phyloP scores from a whole-genome alignment of 53 echinoderm and acorn worm species.

The Hippasteria phrygiana region DNA sequence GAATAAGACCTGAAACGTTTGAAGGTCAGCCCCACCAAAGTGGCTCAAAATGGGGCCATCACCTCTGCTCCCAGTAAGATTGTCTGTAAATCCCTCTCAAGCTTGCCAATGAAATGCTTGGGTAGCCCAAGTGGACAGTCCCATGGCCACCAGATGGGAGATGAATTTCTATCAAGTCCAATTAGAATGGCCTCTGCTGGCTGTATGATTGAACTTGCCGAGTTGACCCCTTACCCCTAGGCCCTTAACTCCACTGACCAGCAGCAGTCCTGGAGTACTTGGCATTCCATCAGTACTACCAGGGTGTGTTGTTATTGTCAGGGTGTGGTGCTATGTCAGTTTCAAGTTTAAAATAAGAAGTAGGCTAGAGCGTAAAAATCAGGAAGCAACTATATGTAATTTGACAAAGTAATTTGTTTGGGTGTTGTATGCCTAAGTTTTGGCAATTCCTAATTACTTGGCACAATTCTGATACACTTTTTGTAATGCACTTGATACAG shows the following conservation, averaged over 20 bases:
- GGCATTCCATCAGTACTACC: neutral
- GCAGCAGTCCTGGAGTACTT: neutral
- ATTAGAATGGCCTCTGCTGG: slow-evolving; percentile 4
- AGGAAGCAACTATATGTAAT: no score
- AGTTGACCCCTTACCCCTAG: slow-evolving; percentile 2
- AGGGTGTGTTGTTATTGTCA: neutral
- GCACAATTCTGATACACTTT: no score
- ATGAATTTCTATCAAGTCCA: slow-evolving; percentile 39
- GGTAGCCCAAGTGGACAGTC: neutral
- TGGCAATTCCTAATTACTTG: no score
- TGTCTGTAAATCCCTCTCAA: slow-evolving; percentile 17
- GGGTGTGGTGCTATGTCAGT: neutral
- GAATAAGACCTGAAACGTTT: slow-evolving; percentile 5
- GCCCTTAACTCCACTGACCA: neutral
- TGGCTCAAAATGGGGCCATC: neutral
- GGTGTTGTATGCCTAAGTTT: no score
- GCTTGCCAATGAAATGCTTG: neutral
- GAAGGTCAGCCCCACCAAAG: neutral
- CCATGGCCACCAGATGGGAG: slow-evolving; percentile 33
- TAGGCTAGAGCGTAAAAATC: neutral
- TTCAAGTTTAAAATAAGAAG: neutral
- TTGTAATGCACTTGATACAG: no score
- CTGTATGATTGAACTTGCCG: neutral
- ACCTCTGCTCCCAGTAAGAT: slow-evolving; percentile 16
- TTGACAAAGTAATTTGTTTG: no score